Percentiles rank a stretch among this genome's conserved stretches.
Evolutionary conservation across 2,888 invertebrate species (phyloP).

Genomic region (Tipula helvola): DNA sequence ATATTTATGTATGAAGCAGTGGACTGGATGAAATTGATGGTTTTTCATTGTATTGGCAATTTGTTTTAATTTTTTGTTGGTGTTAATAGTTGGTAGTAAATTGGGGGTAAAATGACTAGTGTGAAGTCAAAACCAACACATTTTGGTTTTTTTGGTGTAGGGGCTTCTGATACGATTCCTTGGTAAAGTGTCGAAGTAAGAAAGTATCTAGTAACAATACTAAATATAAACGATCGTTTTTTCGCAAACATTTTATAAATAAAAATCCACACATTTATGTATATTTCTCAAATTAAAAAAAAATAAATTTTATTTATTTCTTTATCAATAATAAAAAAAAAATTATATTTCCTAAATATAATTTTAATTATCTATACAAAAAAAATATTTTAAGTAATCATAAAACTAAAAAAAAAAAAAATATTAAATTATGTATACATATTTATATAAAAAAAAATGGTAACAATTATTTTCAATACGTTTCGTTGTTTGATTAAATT

Average conservation of each 20-base stretch:
- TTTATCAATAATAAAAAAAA: background rate
- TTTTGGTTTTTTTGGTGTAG: too few relatives aligned
- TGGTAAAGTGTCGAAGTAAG: too few relatives aligned
- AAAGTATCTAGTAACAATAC: too few relatives aligned
- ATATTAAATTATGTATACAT: background rate
- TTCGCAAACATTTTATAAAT: background rate
- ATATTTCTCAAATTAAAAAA: background rate
- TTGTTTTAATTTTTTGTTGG: too few relatives aligned
- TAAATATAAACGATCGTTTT: too few relatives aligned
- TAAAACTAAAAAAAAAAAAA: background rate
- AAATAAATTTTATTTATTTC: background rate
- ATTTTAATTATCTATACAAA: background rate
- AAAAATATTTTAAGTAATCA: background rate
- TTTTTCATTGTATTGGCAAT: too few relatives aligned
- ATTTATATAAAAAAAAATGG: background rate
- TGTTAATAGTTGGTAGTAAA: too few relatives aligned
- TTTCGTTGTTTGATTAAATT: background rate
- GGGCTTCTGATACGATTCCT: too few relatives aligned
- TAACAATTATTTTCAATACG: background rate
- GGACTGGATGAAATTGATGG: too few relatives aligned
- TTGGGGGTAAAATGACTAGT: too few relatives aligned
- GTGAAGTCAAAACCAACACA: too few relatives aligned
- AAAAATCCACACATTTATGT: background rate
- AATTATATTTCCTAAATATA: constrained; percentile 4
- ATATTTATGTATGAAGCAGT: too few relatives aligned